Evolutionary conservation across 2,113 vertebrate genomes (phyloP), one percentile per base, ranked within the genome.

Genomic region (Xenotilapia caudafasciata): DNA sequence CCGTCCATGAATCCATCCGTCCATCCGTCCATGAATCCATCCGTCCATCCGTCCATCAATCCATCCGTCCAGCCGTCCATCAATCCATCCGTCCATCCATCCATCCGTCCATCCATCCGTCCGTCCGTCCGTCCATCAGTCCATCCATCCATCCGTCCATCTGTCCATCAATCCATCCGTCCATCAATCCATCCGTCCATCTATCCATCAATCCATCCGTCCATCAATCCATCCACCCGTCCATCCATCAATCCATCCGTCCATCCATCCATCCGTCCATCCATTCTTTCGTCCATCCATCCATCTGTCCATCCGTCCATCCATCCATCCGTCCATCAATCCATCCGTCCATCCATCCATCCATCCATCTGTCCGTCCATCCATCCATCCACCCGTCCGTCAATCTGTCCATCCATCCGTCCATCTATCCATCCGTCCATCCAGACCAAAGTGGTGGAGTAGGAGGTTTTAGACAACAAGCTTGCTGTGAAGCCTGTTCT

Each of bases 41-140:
- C 21, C 2, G 0, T 14, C 6, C 2, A 0, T 7, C 21, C 0
- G 0, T 2, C 6, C 0, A 0, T 7, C 2, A 1, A 0, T 5
- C 12, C 1, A 0, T 23, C 10, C 0, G 0, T 14, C 11, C 3
- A 0, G 7, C 4, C 1, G 0, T 26, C 21, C 0, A 0, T 4
- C 6, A 0, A 0, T 55, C 21, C 1, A 0, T 56, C 21, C 2
- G 0, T 4, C 10, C 1, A 0, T 13, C 4, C 1, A 0, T 3
- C 21, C 2, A 0, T 26, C 4, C 1, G 0, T 23, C 6, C 0
- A 0, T 23, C n/a, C 4, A 0, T 6, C 9, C 1, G 0, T 12
- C 6, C 0, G 0, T 23, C 6, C 11, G 0, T 21, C 5, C 0
- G 0, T 12, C n/a, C 6, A 0, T 4, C 10, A 1, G 0, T 6